These are phyloP conservation scores for Erannis defoliaria DNA, from an alignment of 2,888 invertebrate species.

Conservation along the genomic window DNA sequence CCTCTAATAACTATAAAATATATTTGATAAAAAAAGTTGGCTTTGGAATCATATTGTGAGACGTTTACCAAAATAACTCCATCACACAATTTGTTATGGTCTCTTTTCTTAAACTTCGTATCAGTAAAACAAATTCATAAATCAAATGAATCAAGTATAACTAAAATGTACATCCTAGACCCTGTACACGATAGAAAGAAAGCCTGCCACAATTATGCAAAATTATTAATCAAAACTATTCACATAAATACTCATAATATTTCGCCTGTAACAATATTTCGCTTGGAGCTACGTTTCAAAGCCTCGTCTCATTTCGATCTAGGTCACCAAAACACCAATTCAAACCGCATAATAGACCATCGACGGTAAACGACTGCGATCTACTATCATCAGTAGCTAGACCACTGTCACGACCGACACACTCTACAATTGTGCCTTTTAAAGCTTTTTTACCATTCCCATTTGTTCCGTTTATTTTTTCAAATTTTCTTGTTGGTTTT, in stretches of 20 bases:
- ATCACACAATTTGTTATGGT: no score
- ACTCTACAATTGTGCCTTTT: slow-evolving; percentile 48
- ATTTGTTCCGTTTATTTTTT: slow-evolving; percentile 54
- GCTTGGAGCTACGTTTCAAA: slow-evolving; percentile 9
- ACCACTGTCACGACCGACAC: slow-evolving; percentile 49
- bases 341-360: slow-evolving; percentile 29
- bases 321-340: slow-evolving; percentile 31
- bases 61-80: no score
- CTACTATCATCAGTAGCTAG: slow-evolving; percentile 37
- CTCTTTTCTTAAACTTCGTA: no score
- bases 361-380: slow-evolving; percentile 29
- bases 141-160: no score
- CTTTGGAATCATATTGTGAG: no score
- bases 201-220: no score
- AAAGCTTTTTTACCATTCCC: slow-evolving; percentile 42
- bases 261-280: background rate
- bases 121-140: no score
- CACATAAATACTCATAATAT: background rate
- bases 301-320: slow-evolving; percentile 9
- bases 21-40: no score
- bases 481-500: slow-evolving; percentile 80
- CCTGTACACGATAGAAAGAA: no score
- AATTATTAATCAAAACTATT: slow-evolving; percentile 2
- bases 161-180: no score
- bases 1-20: no score